Evolutionary conservation across 1,140 invertebrate genomes (phyloP).

Genomic region (Chrysoperla carnea): DNA sequence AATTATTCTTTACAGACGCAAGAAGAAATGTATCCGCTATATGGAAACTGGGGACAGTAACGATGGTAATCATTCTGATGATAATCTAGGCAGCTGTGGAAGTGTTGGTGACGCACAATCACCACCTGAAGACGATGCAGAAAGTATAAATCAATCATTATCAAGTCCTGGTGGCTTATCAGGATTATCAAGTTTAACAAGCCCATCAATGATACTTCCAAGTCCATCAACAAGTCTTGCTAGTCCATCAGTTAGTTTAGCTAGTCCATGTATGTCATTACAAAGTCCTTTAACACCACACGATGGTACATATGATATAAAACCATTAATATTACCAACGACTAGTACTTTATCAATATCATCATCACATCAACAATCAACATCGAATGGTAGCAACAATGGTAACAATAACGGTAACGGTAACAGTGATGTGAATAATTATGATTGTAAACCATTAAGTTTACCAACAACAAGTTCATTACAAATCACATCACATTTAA

Average conservation of each 20-base stretch:
- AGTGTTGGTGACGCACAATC: slow-evolving; percentile 54
- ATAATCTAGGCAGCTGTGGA: slow-evolving; percentile 56
- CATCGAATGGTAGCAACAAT: too few relatives aligned
- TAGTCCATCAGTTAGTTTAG: slow-evolving; percentile 41
- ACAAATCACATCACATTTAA: slow-evolving; percentile 27
- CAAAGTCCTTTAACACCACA: slow-evolving; percentile 33
- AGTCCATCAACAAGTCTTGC: slow-evolving; percentile 45
- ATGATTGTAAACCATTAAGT: slow-evolving; percentile 14
- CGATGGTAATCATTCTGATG: slow-evolving; percentile 58
- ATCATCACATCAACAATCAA: slow-evolving; percentile 10
- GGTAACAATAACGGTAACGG: too few relatives aligned
- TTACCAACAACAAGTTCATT: slow-evolving; percentile 7
- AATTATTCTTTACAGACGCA: slow-evolving; percentile 57
- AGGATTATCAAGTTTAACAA: slow-evolving; percentile 58
- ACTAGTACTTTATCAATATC: slow-evolving; percentile 16
- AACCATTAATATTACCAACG: slow-evolving; percentile 9
- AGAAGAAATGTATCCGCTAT: slow-evolving; percentile 96
- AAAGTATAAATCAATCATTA: slow-evolving; percentile 44
- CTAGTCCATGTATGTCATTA: slow-evolving; percentile 32
- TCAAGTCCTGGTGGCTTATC: slow-evolving; percentile 61
- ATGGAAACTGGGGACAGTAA: slow-evolving; percentile 58
- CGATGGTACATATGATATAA: not conserved
- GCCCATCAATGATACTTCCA: slow-evolving; percentile 47
- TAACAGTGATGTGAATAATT: slow-evolving; percentile 12
- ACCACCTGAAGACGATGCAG: slow-evolving; percentile 43